These are phyloP conservation scores for Brevipalpus yothersi DNA, from an alignment of 1,140 invertebrate species.

Conservation along the genomic window DNA sequence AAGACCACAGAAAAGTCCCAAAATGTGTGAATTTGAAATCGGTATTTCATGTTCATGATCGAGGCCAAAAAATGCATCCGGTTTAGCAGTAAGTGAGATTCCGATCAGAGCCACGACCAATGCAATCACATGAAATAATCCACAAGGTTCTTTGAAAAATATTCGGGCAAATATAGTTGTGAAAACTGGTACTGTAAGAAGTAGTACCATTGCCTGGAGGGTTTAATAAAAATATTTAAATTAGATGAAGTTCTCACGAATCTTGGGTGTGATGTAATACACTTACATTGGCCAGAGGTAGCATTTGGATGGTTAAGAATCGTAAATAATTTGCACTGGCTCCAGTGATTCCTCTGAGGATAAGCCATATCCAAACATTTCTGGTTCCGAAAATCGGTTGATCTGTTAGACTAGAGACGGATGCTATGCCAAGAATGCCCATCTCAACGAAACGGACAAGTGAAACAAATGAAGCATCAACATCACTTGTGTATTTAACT, in stretches of 20 bases:
- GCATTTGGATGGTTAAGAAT: slow-evolving; percentile 33
- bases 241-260: too few relatives aligned
- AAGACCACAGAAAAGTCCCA: slow-evolving; percentile 52
- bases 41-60: slow-evolving; percentile 3
- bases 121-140: slow-evolving; percentile 25
- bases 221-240: too few relatives aligned
- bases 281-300: slow-evolving; percentile 26
- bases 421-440: slow-evolving; percentile 49
- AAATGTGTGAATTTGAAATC: slow-evolving; percentile 25
- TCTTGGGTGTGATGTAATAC: too few relatives aligned
- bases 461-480: slow-evolving; percentile 58
- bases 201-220: slow-evolving; percentile 15
- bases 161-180: slow-evolving; percentile 28
- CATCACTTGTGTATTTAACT: slow-evolving; percentile 40
- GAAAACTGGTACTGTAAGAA: slow-evolving; percentile 30
- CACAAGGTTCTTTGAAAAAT: slow-evolving; percentile 29
- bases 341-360: slow-evolving; percentile 12
- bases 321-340: slow-evolving; percentile 20
- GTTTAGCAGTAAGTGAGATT: slow-evolving; percentile 26
- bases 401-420: slow-evolving; percentile 43
- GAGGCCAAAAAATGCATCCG: slow-evolving; percentile 22
- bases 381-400: slow-evolving; percentile 44
- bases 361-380: slow-evolving; percentile 27
- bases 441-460: slow-evolving; percentile 47
- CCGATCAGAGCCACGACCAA: slow-evolving; percentile 25